Evolutionary conservation across 2,888 invertebrate species (phyloP).

Genomic region (Polymixis flavicincta): DNA sequence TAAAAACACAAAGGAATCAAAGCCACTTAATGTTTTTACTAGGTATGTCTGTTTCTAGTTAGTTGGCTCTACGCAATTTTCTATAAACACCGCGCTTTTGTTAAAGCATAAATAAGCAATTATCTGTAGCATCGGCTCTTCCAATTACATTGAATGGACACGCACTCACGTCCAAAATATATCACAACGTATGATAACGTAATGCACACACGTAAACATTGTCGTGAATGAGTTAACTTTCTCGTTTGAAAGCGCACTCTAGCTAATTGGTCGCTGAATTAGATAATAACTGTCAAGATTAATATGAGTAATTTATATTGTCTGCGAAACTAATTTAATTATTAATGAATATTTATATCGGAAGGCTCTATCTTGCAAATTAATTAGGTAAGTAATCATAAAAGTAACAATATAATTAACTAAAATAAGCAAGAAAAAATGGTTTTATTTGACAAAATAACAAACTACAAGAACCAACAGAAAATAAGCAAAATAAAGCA

Average conservation of each 20-base stretch:
- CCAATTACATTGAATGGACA: constrained; percentile 65
- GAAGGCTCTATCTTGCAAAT: constrained; percentile 29
- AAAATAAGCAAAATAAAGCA: constrained; percentile 26
- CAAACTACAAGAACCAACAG: constrained; percentile 10
- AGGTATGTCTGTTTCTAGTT: background rate
- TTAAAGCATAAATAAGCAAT: constrained; percentile 64
- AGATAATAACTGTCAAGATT: constrained; percentile 62
- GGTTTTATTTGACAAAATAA: background rate
- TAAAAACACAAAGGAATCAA: constrained; percentile 13
- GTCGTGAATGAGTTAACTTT: constrained; percentile 60
- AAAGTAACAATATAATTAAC: constrained; percentile 38
- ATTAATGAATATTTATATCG: constrained; percentile 57
- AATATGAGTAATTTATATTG: constrained; percentile 51
- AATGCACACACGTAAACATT: constrained; percentile 54
- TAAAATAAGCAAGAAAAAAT: background rate
- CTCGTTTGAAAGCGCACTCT: constrained; percentile 60
- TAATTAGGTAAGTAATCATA: constrained; percentile 32
- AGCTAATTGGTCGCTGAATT: constrained; percentile 59
- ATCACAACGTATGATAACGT: constrained; percentile 46
- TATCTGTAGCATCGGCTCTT: constrained; percentile 55
- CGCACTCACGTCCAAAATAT: constrained; percentile 58
- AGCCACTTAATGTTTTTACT: constrained; percentile 5
- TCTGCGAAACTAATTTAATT: constrained; percentile 55
- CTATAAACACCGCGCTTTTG: constrained; percentile 17
- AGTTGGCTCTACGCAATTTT: constrained; percentile 28